phyloP scores from a whole-genome alignment of 1,140 invertebrate species.

The Carposina sasakii region DNA sequence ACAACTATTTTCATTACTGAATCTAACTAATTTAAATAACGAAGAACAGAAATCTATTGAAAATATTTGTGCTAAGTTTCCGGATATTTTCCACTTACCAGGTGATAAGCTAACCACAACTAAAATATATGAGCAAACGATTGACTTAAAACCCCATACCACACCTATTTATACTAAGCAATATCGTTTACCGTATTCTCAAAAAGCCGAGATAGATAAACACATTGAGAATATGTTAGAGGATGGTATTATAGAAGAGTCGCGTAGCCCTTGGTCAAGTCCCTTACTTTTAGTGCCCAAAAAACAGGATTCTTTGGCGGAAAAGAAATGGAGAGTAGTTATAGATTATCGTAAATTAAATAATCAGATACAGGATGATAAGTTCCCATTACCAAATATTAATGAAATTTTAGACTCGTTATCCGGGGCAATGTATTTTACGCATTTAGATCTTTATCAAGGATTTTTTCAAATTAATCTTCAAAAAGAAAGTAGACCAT shows the following conservation, averaged over 20 bases:
- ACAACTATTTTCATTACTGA: background rate
- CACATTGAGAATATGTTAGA: too few relatives aligned
- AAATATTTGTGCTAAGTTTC: background rate
- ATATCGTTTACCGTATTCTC: background rate
- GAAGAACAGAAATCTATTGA: background rate
- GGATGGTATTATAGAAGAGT: background rate
- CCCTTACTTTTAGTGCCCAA: background rate
- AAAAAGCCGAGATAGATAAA: background rate
- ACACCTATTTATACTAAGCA: background rate
- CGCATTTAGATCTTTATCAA: slow-evolving; percentile 57
- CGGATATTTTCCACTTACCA: background rate
- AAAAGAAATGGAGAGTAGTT: background rate
- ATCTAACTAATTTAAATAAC: background rate
- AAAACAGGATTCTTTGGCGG: background rate
- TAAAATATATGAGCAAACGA: background rate
- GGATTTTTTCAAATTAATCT: background rate
- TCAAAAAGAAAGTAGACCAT: background rate
- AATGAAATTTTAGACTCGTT: slow-evolving; percentile 15
- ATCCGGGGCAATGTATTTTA: slow-evolving; percentile 59
- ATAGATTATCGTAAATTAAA: background rate
- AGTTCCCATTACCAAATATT: background rate
- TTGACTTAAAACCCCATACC: slow-evolving; percentile 2
- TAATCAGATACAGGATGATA: background rate
- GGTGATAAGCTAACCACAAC: slow-evolving; percentile 1
- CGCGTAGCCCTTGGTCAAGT: background rate